These are phyloP conservation scores for Mantis religiosa DNA, from an alignment of 2,888 invertebrate species.

Conservation along the genomic window DNA sequence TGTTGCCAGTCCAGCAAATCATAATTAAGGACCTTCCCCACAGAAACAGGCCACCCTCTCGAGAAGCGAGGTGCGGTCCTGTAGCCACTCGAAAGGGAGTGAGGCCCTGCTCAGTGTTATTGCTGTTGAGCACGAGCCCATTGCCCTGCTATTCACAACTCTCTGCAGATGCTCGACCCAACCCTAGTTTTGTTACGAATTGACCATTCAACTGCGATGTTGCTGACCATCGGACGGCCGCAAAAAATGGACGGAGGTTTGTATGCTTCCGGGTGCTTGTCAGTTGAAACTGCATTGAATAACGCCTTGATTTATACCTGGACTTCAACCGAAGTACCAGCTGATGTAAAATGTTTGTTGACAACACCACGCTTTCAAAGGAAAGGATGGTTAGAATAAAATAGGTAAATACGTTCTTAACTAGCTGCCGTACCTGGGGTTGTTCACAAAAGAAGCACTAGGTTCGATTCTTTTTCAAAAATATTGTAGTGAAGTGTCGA, in stretches of 20 bases:
- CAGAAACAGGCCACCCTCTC: not conserved
- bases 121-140: not conserved
- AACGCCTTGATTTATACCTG: not conserved
- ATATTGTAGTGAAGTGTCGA: no score
- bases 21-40: not conserved
- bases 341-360: not conserved
- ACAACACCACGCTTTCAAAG: not conserved
- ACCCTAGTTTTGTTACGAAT: conserved; percentile 8
- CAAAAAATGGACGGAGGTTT: not conserved
- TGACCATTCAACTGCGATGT: conserved; percentile 8
- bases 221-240: not conserved
- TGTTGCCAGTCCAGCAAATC: no score
- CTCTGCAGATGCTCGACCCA: not conserved
- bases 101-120: not conserved
- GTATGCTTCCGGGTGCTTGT: not conserved
- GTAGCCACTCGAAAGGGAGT: not conserved
- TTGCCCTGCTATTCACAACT: not conserved
- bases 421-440: no score
- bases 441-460: no score
- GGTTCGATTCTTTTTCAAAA: no score
- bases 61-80: not conserved
- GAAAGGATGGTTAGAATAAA: no score
- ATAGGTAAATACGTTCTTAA: no score
- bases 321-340: not conserved
- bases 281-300: not conserved